A percentile compares a stretch with the other conserved stretches of the same genome.
These are phyloP conservation scores for Dreissena rostriformis DNA, from an alignment of 1,140 invertebrate genomes.

Conservation along the genomic window DNA sequence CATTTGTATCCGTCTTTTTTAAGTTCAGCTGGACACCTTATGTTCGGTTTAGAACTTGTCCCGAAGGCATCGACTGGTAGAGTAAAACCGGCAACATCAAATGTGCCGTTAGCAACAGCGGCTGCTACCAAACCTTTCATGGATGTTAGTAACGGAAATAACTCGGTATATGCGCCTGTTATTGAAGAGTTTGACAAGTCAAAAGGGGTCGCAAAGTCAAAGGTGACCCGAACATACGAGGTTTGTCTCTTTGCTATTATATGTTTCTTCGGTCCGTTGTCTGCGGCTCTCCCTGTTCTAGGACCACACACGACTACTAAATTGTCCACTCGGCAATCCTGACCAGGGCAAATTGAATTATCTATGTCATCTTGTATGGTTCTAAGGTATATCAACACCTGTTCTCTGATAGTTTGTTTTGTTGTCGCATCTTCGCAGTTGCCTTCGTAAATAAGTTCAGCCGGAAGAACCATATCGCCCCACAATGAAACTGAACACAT, in stretches of 20 bases:
- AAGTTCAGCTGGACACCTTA: too few relatives aligned
- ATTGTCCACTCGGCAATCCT: slow-evolving; percentile 17
- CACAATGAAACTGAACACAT: too few relatives aligned
- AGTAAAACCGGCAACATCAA: background rate
- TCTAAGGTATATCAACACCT: slow-evolving; percentile 6
- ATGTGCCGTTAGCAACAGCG: background rate
- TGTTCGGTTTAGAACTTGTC: too few relatives aligned
- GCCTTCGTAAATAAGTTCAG: slow-evolving; percentile 27
- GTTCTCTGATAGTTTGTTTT: slow-evolving; percentile 1
- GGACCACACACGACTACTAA: slow-evolving; percentile 15
- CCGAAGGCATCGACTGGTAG: background rate
- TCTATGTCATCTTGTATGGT: slow-evolving; percentile 13
- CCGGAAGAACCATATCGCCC: background rate
- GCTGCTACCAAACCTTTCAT: background rate
- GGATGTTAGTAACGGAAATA: background rate
- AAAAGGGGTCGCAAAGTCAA: background rate
- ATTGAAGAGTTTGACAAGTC: background rate
- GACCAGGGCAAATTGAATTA: slow-evolving; percentile 22
- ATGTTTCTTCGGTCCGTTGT: background rate
- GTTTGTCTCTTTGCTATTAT: background rate
- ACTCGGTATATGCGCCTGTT: background rate
- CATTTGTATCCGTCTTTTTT: too few relatives aligned
- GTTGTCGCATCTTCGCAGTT: slow-evolving; percentile 15
- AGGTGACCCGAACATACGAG: background rate
- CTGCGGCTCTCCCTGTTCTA: background rate